Base-by-base conservation (phyloP, 2,888 invertebrate species). In the Esperia sulphurella region DNA sequence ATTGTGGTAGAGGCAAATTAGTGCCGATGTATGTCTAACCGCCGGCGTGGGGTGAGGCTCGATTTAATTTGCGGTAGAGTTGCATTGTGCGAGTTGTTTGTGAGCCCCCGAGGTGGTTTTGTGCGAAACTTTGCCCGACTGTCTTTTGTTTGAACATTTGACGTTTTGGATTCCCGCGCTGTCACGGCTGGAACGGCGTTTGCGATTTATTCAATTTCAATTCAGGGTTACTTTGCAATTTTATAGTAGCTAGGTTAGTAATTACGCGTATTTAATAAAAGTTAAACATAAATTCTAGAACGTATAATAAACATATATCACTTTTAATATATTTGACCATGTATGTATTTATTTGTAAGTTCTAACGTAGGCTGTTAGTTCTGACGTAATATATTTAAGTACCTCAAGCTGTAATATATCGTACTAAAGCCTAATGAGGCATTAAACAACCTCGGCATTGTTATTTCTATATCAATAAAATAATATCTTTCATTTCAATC, bases 51-150 rank as follows among this genome's bases (percentile, higher is more conserved):
- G 50, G 59, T 53, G 55, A 57, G 58, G 71, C 65, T 55, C 67
- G 67, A 74, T 79, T 79, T 78, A 78, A 75, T 79, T 77, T 76
- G 75, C 60, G 70, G 66, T 55, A 46, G 58, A 62, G 64, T 68
- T 75, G 73, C 78, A 75, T 72, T 75, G 78, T 74, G 67, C 65
- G 58, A 58, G 63, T 75, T 79, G 75, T 76, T 76, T 75, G 70
- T 63, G 64, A 70, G 49, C 30, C 40, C 42, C 39, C 41, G 35
- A 38, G 30, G 33, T 37, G 41, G 46, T 40, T 48, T 44, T 43
- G 44, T 50, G 62, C 65, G 61, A 69, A 77, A 76, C 64, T 75
- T 71, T 63, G 60, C 51, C 58, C 54, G 55, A 56, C 51, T 61
- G 65, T 68, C 74, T 76, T 77, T 78, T 77, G 75, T 76, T 70